These are phyloP conservation scores for Lordiphosa clarofinis DNA, from an alignment of 1,140 invertebrate genomes.

Conservation along the genomic window DNA sequence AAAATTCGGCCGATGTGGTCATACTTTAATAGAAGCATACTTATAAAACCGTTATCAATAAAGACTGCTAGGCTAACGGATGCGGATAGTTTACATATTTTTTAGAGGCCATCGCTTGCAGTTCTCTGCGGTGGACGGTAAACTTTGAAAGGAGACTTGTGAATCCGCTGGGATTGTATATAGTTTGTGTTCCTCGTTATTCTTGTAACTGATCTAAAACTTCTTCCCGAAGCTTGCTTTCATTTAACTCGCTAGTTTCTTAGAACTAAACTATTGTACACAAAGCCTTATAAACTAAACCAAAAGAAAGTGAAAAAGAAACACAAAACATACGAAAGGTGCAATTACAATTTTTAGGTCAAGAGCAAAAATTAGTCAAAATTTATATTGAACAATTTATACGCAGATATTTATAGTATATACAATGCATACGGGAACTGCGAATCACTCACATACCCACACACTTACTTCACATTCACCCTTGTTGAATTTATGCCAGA, in stretches of 20 bases:
- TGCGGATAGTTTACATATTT: too few species aligned
- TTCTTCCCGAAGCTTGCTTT: constrained; percentile 10
- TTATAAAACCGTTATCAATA: too few species aligned
- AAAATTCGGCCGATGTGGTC: too few species aligned
- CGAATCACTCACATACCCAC: not conserved
- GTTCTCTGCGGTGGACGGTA: too few species aligned
- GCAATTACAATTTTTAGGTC: constrained; percentile 69
- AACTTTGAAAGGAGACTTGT: too few species aligned
- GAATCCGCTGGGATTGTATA: too few species aligned
- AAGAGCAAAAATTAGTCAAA: constrained; percentile 52
- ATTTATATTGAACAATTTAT: constrained; percentile 52
- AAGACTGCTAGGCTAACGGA: too few species aligned
- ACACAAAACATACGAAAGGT: constrained; percentile 38
- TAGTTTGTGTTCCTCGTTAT: constrained; percentile 12
- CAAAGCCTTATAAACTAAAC: constrained; percentile 34
- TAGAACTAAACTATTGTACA: constrained; percentile 37
- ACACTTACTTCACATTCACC: constrained; percentile 2
- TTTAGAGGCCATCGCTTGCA: too few species aligned
- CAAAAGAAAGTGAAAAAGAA: constrained; percentile 25
- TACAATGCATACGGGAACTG: constrained; percentile 6
- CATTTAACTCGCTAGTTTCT: constrained; percentile 8
- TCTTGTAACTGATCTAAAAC: constrained; percentile 8
- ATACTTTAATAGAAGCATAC: too few species aligned
- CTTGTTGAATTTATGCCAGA: not conserved
- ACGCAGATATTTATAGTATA: constrained; percentile 21